phyloP scores from a whole-genome alignment of 2,888 invertebrate genomes.

The Acanthococcus lagerstroemiae region DNA sequence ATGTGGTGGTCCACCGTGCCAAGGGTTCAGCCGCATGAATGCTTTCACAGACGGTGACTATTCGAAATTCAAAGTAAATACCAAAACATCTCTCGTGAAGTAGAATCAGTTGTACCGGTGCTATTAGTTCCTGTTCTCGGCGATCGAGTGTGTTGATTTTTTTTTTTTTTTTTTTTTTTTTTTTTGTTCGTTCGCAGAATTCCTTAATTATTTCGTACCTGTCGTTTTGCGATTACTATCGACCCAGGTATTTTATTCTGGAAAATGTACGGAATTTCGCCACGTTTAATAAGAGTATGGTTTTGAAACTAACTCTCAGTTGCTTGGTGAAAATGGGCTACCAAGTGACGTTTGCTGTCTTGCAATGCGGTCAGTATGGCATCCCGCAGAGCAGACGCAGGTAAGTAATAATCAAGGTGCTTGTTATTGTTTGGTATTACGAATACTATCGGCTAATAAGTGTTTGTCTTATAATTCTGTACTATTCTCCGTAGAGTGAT shows the following conservation, averaged over 20 bases:
- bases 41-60: conserved; percentile 74
- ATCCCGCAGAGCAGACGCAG: conserved; percentile 71
- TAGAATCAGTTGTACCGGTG: too few species aligned
- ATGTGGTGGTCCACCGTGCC: conserved; percentile 80
- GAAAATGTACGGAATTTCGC: conserved; percentile 83
- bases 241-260: conserved; percentile 70
- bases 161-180: neutral
- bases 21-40: conserved; percentile 85
- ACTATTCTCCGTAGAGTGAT: conserved; percentile 47
- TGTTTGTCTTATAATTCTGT: too few species aligned
- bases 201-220: conserved; percentile 71
- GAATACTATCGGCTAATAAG: too few species aligned
- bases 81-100: too few species aligned
- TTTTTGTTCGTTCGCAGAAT: conserved; percentile 45
- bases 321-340: conserved; percentile 75
- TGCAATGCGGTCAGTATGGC: conserved; percentile 78
- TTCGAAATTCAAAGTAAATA: conserved; percentile 68
- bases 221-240: conserved; percentile 74
- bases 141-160: neutral
- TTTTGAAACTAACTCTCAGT: conserved; percentile 64
- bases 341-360: conserved; percentile 73
- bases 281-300: conserved; percentile 68
- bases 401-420: conserved; percentile 40
- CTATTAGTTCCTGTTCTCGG: too few species aligned
- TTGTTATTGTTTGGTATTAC: neutral